phyloP scores from a whole-genome alignment of 2,797 vertebrate genomes.

The Eupleurogrammus muticus region DNA sequence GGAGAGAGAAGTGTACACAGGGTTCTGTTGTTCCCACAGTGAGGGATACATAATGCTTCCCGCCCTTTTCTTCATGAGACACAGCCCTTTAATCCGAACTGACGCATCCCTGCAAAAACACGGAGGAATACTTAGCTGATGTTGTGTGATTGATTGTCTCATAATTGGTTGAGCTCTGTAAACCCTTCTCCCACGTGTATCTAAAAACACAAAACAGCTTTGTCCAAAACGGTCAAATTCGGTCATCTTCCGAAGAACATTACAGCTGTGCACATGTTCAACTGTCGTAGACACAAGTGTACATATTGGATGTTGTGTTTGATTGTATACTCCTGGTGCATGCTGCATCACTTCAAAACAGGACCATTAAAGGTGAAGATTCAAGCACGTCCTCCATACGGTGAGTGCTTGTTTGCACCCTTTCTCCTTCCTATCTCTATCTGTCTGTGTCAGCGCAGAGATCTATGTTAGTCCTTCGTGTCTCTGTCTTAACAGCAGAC shows the following conservation, averaged over 20 bases:
- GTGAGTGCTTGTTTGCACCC: constrained; percentile 18
- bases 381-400: constrained; percentile 20
- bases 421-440: constrained; percentile 13
- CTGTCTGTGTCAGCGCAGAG: constrained; percentile 17
- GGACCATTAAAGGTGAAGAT: neutral
- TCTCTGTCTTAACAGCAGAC: constrained; percentile 26
- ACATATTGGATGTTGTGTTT: neutral
- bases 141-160: constrained; percentile 37
- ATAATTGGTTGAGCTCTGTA: constrained; percentile 7
- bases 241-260: neutral
- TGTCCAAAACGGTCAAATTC: constrained; percentile 11
- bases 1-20: constrained; percentile 48
- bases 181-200: constrained; percentile 12
- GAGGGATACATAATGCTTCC: constrained; percentile 25
- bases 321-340: neutral
- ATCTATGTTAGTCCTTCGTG: constrained; percentile 22
- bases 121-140: constrained; percentile 31
- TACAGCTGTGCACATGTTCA: neutral
- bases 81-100: constrained; percentile 35
- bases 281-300: neutral
- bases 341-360: neutral
- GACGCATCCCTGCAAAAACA: constrained; percentile 51
- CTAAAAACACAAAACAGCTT: constrained; percentile 3
- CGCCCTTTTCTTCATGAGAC: constrained; percentile 17
- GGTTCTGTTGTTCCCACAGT: constrained; percentile 49